Base-by-base conservation (phyloP, 2,888 invertebrate genomes). In the Lycaena phlaeas region DNA sequence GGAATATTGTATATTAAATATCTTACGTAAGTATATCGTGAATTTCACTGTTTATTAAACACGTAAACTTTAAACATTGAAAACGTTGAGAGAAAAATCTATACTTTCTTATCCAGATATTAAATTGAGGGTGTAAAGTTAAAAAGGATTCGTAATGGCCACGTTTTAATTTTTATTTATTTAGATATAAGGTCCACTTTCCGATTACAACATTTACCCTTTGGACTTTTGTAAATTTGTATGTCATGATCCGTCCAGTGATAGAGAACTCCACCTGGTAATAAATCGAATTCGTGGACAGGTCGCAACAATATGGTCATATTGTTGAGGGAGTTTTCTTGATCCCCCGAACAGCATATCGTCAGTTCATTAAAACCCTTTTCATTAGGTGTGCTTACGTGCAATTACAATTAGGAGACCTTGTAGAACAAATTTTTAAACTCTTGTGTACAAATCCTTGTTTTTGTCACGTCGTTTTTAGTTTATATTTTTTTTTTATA, bases 311-410 rank as follows among this genome's bases (percentile, higher is more conserved):
- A 2, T 9, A 43, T 46, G 22, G 65, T 28, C 14, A 27, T 40
- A 27, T 27, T 31, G 42, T 36, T 43, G n/a, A n/a, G 64, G 63
- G 62, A 54, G 53, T 49, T 49, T 49, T 41, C 43, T 43, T 45
- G 41, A 45, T 47, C 45, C 55, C 63, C 60, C 54, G 41, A 45
- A 47, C 40, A 50, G 54, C 58, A 62, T 64, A 65, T 63, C 59
- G 56, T 50, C 46, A 59, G 67, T 70, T 71, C 72, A 67, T 72
- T 72, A 72, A 65, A 72, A 66, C 62, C 59, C 65, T 64, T 68
- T 68, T 68, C 60, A 68, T 67, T 58, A 64, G 56, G 60, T 54
- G 58, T 64, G 64, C 65, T 64, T 64, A 61, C 56, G 61, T 61
- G 68, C 66, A 63, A 68, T 70, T 66, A 66, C 60, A 65, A 68